These are phyloP conservation scores for Calliphora vicina DNA, from an alignment of 1,140 invertebrate genomes.

Conservation along the genomic window DNA sequence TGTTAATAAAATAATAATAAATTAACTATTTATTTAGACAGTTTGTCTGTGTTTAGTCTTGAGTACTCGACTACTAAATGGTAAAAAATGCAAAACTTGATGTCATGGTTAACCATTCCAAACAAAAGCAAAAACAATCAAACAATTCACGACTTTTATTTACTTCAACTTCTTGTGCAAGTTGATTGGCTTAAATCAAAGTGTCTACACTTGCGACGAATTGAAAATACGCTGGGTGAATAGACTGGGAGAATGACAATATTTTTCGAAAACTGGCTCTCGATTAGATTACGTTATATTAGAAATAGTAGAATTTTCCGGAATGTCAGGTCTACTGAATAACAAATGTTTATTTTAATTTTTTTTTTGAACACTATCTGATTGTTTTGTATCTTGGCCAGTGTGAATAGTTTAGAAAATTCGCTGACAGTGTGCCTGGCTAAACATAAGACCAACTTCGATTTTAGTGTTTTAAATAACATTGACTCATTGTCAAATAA, in stretches of 20 bases:
- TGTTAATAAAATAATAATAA: background rate
- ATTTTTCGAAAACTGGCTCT: too few species aligned
- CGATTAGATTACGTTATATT: too few species aligned
- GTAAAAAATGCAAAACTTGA: constrained; percentile 16
- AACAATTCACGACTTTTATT: constrained; percentile 15
- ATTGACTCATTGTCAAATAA: constrained; percentile 29
- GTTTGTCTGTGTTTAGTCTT: constrained; percentile 3
- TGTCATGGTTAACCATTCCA: background rate
- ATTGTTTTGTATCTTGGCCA: too few species aligned
- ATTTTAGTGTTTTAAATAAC: background rate
- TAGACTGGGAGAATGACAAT: too few species aligned
- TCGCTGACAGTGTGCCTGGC: background rate
- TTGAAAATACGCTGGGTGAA: too few species aligned
- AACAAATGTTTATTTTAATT: background rate
- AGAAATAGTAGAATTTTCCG: too few species aligned
- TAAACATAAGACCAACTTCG: background rate
- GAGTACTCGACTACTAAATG: background rate
- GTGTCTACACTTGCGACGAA: background rate
- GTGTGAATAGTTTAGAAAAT: background rate
- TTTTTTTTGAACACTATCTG: background rate
- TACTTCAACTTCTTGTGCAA: background rate
- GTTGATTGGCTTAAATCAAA: background rate
- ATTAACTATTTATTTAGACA: constrained; percentile 24
- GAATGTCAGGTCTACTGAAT: too few species aligned
- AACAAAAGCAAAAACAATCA: background rate